Percentiles rank a stretch among this genome's conserved stretches.
Evolutionary conservation across 2,797 vertebrate species (phyloP).

Genomic region (Sebastes minor): DNA sequence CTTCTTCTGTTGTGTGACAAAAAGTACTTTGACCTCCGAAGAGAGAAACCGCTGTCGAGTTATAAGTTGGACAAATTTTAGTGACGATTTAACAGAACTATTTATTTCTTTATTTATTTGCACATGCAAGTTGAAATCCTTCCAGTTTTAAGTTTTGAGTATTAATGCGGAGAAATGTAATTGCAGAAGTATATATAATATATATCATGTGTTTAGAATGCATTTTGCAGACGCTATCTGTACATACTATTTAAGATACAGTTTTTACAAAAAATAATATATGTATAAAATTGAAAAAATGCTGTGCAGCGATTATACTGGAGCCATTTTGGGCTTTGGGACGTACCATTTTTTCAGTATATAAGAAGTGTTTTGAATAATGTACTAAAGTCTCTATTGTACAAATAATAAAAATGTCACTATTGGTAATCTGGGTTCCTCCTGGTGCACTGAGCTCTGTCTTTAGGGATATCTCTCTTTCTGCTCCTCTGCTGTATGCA

Average conservation of each 20-base stretch:
- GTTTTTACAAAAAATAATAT: slow-evolving; percentile 85
- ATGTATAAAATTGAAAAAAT: slow-evolving; percentile 86
- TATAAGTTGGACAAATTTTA: slow-evolving; percentile 86
- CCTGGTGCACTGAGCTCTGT: slow-evolving; percentile 55
- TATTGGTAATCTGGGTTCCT: slow-evolving; percentile 89
- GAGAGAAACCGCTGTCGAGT: slow-evolving; percentile 81
- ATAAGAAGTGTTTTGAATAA: slow-evolving; percentile 99
- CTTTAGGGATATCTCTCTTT: background rate
- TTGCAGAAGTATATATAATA: slow-evolving; percentile 86
- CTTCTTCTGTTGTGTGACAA: slow-evolving; percentile 93
- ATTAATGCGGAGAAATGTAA: slow-evolving; percentile 87
- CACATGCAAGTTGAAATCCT: slow-evolving; percentile 91
- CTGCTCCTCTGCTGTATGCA: background rate
- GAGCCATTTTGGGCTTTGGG: slow-evolving; percentile 99
- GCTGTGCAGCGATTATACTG: slow-evolving; percentile 92
- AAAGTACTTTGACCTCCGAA: slow-evolving; percentile 87
- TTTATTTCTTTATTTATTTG: slow-evolving; percentile 82
- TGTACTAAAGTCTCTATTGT: slow-evolving; percentile 93
- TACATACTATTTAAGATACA: slow-evolving; percentile 92
- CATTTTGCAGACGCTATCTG: slow-evolving; percentile 95
- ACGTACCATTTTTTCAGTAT: slow-evolving; percentile 99
- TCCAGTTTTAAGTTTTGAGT: slow-evolving; percentile 87
- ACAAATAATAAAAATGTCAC: slow-evolving; percentile 96
- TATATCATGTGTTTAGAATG: slow-evolving; percentile 89
- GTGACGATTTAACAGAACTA: slow-evolving; percentile 85